Percentiles rank a stretch among this genome's conserved stretches.
Conservation (phyloP, 2,797 vertebrate genomes). For the Mus caroli region DNA sequence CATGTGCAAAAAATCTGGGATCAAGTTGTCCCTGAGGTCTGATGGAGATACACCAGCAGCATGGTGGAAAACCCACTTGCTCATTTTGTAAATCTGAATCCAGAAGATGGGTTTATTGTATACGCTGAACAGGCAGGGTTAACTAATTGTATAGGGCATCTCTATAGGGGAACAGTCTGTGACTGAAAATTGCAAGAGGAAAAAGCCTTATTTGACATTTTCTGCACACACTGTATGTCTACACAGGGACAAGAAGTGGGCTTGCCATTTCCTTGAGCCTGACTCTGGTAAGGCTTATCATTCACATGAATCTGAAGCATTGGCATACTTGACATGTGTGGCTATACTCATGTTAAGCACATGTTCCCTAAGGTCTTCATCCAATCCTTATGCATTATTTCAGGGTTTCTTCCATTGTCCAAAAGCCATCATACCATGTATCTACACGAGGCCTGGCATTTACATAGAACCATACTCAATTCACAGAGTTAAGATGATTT, state of each 20-base stretch:
- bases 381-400: background rate
- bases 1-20: background rate
- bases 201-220: background rate
- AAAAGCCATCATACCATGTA: background rate
- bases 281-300: background rate
- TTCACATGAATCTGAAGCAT: background rate
- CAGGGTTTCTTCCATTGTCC: background rate
- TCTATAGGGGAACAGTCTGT: background rate
- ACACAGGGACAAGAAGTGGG: background rate
- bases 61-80: background rate
- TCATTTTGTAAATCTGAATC: background rate
- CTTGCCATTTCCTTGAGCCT: background rate
- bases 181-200: background rate
- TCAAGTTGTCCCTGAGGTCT: background rate
- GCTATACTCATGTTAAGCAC: background rate
- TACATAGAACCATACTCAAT: background rate
- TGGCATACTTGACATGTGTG: background rate
- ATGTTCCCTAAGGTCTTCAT: background rate
- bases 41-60: background rate
- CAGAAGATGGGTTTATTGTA: background rate
- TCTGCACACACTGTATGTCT: background rate
- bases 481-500: background rate
- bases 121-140: background rate
- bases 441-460: background rate
- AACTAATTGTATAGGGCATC: too few species aligned